phyloP scores from a whole-genome alignment of 2,888 invertebrate genomes.

The Archaeoteleia sp. region DNA sequence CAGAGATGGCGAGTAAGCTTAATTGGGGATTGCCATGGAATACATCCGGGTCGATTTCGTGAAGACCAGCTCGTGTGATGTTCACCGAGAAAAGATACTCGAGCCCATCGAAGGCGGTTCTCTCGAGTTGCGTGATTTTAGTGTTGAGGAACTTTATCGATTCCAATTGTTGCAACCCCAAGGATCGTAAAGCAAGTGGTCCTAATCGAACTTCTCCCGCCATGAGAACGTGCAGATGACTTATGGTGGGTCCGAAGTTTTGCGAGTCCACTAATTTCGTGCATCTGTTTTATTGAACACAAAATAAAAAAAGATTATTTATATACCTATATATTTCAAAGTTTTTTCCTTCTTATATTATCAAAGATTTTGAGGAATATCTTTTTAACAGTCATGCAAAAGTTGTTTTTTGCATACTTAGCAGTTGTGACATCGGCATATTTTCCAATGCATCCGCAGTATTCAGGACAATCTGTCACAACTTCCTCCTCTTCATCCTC shows the following conservation, averaged over 20 bases:
- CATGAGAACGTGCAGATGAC: conserved; percentile 81
- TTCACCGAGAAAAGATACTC: conserved; percentile 82
- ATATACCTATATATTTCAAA: too few species aligned
- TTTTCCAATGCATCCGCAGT: conserved; percentile 67
- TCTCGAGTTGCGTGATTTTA: conserved; percentile 80
- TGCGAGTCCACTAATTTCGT: conserved; percentile 81
- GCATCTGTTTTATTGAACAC: conserved; percentile 76
- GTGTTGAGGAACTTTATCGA: conserved; percentile 83
- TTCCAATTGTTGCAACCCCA: conserved; percentile 79
- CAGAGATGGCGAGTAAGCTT: conserved; percentile 80
- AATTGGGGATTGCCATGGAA: conserved; percentile 82
- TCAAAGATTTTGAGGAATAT: too few species aligned
- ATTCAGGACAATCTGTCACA: conserved; percentile 66
- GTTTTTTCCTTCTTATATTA: too few species aligned
- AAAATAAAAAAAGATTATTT: conserved; percentile 2
- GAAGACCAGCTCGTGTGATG: conserved; percentile 82
- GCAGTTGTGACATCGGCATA: conserved; percentile 67
- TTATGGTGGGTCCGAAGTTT: conserved; percentile 81
- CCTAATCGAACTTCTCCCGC: conserved; percentile 75
- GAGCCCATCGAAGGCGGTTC: conserved; percentile 82
- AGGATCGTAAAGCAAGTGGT: conserved; percentile 76
- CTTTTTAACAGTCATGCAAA: background rate
- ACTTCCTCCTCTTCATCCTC: conserved; percentile 65
- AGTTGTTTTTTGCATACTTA: conserved; percentile 57
- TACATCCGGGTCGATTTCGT: conserved; percentile 81